A percentile compares a stretch with the other conserved stretches of the same genome.
These are phyloP conservation scores for Nanger granti DNA, from an alignment of 2,113 vertebrate genomes.

Conservation along the genomic window DNA sequence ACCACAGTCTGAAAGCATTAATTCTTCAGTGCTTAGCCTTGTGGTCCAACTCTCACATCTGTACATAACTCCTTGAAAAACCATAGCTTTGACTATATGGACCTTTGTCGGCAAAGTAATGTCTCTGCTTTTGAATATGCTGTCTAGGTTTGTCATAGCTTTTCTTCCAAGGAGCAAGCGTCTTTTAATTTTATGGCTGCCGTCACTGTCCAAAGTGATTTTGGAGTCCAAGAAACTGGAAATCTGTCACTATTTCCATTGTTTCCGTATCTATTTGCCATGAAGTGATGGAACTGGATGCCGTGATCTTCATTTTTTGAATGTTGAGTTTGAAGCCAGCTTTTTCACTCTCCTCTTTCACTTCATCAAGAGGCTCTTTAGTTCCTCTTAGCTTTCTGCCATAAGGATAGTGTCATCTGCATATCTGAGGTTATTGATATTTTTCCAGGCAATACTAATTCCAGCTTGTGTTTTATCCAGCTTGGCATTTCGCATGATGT, in stretches of 20 bases:
- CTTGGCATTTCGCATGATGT: not conserved
- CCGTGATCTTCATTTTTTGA: not conserved
- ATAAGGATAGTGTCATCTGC: not conserved
- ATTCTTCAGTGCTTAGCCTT: not conserved
- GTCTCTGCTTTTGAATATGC: not conserved
- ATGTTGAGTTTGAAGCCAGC: not conserved
- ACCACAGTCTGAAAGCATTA: not conserved
- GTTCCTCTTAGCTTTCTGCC: not conserved
- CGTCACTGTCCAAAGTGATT: not conserved
- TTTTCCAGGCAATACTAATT: not conserved
- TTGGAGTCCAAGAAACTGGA: not conserved
- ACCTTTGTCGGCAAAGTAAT: not conserved
- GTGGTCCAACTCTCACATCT: not conserved
- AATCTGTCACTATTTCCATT: not conserved
- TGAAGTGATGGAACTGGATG: not conserved
- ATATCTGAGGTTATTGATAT: not conserved
- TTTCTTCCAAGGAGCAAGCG: not conserved
- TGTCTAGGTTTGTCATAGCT: not conserved
- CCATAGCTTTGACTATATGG: not conserved
- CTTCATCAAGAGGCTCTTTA: not conserved
- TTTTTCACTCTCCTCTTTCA: not conserved
- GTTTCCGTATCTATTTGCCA: not conserved
- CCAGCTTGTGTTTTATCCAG: not conserved
- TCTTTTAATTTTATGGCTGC: not conserved
- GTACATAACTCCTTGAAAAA: not conserved